phyloP scores from a whole-genome alignment of 2,888 invertebrate species.

The Perdita meconis region DNA sequence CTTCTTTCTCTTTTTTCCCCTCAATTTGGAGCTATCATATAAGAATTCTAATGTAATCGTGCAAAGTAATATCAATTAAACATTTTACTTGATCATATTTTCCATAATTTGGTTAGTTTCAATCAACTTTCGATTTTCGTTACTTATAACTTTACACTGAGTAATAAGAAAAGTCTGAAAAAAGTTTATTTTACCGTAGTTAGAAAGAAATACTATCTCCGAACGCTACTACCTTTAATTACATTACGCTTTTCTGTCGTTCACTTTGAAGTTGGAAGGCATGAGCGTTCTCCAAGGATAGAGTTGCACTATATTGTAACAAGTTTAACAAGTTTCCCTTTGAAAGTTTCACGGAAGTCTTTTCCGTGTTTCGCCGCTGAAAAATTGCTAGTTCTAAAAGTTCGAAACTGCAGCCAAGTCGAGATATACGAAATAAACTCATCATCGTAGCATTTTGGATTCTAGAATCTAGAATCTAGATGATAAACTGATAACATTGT shows the following conservation, averaged over 20 bases:
- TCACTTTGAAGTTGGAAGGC: background rate
- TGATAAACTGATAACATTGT: constrained; percentile 63
- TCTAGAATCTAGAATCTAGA: too few species aligned
- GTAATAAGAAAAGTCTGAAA: background rate
- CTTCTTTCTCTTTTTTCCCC: too few species aligned
- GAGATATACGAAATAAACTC: constrained; percentile 37
- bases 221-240: background rate
- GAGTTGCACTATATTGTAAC: background rate
- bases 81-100: too few species aligned
- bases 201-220: background rate
- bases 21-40: too few species aligned
- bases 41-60: too few species aligned
- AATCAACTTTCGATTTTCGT: too few species aligned
- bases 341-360: background rate
- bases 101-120: too few species aligned
- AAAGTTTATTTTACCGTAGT: too few species aligned
- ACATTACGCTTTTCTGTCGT: background rate
- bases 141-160: too few species aligned
- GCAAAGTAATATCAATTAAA: too few species aligned
- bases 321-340: background rate
- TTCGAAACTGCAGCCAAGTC: constrained; percentile 37
- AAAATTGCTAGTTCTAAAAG: constrained; percentile 12
- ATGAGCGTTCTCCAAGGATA: background rate
- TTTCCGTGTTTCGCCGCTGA: background rate
- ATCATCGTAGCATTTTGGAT: constrained; percentile 64